Conservation (phyloP, 1,140 invertebrate species). For the Brachystomella parvula region DNA sequence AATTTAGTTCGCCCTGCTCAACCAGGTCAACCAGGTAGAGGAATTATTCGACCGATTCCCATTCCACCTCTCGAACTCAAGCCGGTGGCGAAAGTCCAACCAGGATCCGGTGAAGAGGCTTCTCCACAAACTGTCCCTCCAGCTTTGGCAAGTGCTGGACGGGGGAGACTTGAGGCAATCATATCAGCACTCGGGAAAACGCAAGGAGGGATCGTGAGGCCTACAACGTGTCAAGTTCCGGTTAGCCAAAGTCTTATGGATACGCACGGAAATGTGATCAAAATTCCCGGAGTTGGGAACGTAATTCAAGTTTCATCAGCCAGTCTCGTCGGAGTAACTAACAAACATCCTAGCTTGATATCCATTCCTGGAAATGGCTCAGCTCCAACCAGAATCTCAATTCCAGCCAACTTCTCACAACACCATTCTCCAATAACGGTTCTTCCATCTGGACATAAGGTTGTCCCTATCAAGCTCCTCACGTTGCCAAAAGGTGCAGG, state of each 20-base stretch:
- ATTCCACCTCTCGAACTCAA: slow-evolving; percentile 6
- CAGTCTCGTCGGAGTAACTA: not conserved
- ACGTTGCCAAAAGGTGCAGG: slow-evolving; percentile 39
- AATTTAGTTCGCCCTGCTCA: slow-evolving; percentile 2
- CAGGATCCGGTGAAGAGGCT: not conserved
- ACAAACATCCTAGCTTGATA: no score
- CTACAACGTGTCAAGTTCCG: not conserved
- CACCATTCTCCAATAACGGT: slow-evolving; percentile 18
- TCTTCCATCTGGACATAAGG: slow-evolving; percentile 39
- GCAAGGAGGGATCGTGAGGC: not conserved
- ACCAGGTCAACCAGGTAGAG: not conserved
- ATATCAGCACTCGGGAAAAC: not conserved
- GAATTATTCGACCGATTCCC: not conserved
- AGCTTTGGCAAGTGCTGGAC: not conserved
- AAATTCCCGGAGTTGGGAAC: not conserved
- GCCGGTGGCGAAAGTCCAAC: not conserved
- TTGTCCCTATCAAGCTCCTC: slow-evolving; percentile 43
- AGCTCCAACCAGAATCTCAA: not conserved
- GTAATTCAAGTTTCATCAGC: not conserved
- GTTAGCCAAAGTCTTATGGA: not conserved
- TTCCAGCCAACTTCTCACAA: slow-evolving; percentile 19
- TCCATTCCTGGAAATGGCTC: no score
- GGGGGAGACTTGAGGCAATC: not conserved
- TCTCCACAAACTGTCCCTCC: no score
- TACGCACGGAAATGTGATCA: not conserved